phyloP scores from a whole-genome alignment of 1,140 invertebrate genomes.

The Lutraria rhynchaena region DNA sequence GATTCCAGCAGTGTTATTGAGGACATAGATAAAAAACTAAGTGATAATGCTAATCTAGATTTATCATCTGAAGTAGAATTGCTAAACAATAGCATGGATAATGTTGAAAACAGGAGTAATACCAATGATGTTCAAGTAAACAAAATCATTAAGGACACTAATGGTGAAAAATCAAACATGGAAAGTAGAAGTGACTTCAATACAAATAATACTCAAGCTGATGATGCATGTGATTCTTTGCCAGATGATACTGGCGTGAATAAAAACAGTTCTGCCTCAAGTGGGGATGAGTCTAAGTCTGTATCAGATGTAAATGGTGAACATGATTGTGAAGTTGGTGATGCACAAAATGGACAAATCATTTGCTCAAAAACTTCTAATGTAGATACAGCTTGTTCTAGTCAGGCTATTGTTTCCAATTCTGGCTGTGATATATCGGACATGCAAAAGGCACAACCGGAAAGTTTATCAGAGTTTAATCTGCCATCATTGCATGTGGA shows the following conservation, averaged over 20 bases:
- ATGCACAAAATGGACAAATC: too few relatives aligned
- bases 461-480: constrained; percentile 24
- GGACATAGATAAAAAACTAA: not conserved
- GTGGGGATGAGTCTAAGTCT: too few relatives aligned
- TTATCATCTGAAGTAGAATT: not conserved
- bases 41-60: not conserved
- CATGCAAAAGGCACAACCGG: not conserved
- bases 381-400: not conserved
- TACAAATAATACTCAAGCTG: not conserved
- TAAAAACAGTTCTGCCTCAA: not conserved
- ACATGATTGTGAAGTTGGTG: too few relatives aligned
- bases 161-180: not conserved
- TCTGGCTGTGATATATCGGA: not conserved
- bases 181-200: not conserved
- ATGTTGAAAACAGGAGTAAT: not conserved
- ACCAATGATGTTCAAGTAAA: not conserved
- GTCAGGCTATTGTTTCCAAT: constrained; percentile 8
- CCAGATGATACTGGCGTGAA: not conserved
- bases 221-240: not conserved
- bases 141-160: not conserved
- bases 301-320: too few relatives aligned
- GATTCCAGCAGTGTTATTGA: not conserved
- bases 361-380: constrained; percentile 15
- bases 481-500: constrained; percentile 13
- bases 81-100: too few relatives aligned